Evolutionary conservation across 2,113 vertebrate species (phyloP), one percentile per base, ranked within the genome.

Genomic region (Pomatorhinus ruficollis): DNA sequence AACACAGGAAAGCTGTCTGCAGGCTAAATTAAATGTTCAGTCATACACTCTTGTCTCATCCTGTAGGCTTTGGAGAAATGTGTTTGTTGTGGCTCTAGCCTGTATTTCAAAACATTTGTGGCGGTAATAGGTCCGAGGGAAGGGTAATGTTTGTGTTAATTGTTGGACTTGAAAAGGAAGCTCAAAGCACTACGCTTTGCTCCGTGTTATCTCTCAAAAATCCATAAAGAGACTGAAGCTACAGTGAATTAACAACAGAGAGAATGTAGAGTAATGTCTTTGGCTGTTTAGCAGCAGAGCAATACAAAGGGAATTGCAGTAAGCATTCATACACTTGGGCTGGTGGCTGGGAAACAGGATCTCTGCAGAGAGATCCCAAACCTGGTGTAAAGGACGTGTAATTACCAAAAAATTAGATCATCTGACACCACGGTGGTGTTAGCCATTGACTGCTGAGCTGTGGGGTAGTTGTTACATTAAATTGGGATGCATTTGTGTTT

Each of bases 81-180:
- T 65, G 63, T 85, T 95, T 95, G 64, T 89, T 92, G 93, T 95
- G 94, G 77, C 84, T 95, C 40, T 87, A 81, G 86, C 47, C 49
- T 66, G 42, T 50, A 11, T 87, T 96, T 83, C 69, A 66, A 47
- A 95, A 77, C 64, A 31, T 37, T 83, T 78, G 39, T 22, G 44
- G 9, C 24, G 63, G 25, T 74, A 90, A 54, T 89, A 54, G 64
- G 44, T 75, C 79, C 63, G 63, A 77, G 76, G 76, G 47, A 77
- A 81, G 61, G 40, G 75, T 77, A 39, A 40, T 61, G 45, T 47
- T 80, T 90, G n/a, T 92, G 37, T 53, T 89, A 74, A 64, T 87
- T 86, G 53, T 79, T 80, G 66, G 59, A 33, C 52, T 76, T 92
- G 50, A 80, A 86, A 70, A 68, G 56, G 37, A 69, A 90, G 28